Evolutionary conservation across 2,113 vertebrate genomes (phyloP).

Genomic region (Carassius carassius): DNA sequence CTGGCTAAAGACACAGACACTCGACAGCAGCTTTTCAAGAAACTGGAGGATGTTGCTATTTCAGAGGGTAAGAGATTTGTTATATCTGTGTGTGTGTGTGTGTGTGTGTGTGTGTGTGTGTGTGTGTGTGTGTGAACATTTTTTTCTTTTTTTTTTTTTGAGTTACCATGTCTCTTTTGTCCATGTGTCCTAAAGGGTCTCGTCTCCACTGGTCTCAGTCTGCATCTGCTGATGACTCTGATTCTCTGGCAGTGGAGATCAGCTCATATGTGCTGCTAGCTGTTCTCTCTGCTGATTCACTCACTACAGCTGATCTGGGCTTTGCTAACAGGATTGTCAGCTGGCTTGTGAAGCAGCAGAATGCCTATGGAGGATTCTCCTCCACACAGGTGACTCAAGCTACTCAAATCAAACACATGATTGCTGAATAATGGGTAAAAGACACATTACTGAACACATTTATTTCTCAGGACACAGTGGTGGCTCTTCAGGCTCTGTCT

Average conservation of each 20-base stretch:
- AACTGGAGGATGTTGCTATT: too few species aligned
- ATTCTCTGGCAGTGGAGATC: background rate
- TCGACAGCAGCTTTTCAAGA: too few species aligned
- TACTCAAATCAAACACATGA: background rate
- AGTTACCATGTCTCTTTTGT: constrained; percentile 72
- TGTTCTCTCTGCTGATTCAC: background rate
- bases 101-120: too few species aligned
- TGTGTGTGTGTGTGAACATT: too few species aligned
- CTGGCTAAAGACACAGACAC: too few species aligned
- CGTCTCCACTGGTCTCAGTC: background rate
- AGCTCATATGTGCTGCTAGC: constrained; percentile 1
- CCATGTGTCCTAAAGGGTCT: background rate
- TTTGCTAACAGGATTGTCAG: constrained; percentile 28
- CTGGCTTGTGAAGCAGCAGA: background rate
- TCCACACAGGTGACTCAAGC: background rate
- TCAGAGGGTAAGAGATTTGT: too few species aligned
- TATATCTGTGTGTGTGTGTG: too few species aligned
- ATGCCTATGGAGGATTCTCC: background rate
- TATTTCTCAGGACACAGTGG: constrained; percentile 1
- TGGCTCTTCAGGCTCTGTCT: too few species aligned
- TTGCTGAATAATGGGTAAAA: background rate
- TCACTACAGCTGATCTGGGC: constrained; percentile 7
- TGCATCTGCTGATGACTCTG: background rate
- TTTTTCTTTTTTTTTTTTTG: too few species aligned
- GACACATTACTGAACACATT: background rate